Evolutionary conservation across 2,797 vertebrate genomes (phyloP).

Genomic region (Epinephelus awoara): DNA sequence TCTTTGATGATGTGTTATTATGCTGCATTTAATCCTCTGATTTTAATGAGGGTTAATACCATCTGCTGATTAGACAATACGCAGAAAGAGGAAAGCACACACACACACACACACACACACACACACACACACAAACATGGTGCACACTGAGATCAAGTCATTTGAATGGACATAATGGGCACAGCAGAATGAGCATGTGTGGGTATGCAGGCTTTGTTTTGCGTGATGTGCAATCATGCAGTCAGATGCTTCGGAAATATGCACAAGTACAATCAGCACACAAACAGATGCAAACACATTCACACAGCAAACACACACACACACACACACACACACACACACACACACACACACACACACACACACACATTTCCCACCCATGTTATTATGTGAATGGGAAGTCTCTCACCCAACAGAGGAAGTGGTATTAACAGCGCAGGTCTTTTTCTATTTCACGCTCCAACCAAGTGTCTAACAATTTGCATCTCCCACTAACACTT

Average conservation of each 20-base stretch:
- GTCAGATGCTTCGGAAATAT: slow-evolving; percentile 40
- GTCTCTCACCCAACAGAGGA: slow-evolving; percentile 61
- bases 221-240: slow-evolving; percentile 41
- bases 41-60: slow-evolving; percentile 54
- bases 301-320: neutral
- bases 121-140: slow-evolving; percentile 19
- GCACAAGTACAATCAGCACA: slow-evolving; percentile 17
- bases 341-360: slow-evolving; percentile 17
- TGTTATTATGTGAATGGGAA: slow-evolving; percentile 53
- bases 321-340: slow-evolving; percentile 27
- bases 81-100: slow-evolving; percentile 16
- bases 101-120: neutral
- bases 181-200: slow-evolving; percentile 44
- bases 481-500: slow-evolving; percentile 74
- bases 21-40: slow-evolving; percentile 35
- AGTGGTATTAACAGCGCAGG: slow-evolving; percentile 73
- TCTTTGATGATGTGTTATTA: slow-evolving; percentile 35
- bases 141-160: slow-evolving; percentile 33
- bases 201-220: slow-evolving; percentile 18
- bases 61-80: slow-evolving; percentile 58
- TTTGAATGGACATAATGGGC: slow-evolving; percentile 60
- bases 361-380: slow-evolving; percentile 26
- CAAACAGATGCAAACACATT: slow-evolving; percentile 29
- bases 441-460: slow-evolving; percentile 85
- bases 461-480: slow-evolving; percentile 83